phyloP scores from a whole-genome alignment of 2,113 vertebrate species.

The Channa maculata region DNA sequence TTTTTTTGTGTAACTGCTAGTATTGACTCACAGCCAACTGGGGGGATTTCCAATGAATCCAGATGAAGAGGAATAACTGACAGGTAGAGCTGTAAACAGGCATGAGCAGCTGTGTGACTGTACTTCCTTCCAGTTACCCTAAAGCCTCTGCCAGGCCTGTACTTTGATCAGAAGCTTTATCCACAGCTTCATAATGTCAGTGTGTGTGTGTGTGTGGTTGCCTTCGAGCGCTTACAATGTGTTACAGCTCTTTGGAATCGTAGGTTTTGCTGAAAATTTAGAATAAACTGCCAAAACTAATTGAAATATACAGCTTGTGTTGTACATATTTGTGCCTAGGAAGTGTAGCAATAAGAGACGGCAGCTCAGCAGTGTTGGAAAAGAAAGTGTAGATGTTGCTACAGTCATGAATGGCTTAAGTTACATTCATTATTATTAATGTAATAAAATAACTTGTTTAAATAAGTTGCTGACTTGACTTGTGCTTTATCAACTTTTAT shows the following conservation, averaged over 20 bases:
- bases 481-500: too few species aligned
- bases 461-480: too few species aligned
- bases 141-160: background rate
- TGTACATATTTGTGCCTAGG: too few species aligned
- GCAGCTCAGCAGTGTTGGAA: too few species aligned
- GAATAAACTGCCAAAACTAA: too few species aligned
- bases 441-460: too few species aligned
- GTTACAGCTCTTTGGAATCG: background rate
- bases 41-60: constrained; percentile 52
- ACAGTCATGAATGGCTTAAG: too few species aligned
- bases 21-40: constrained; percentile 37
- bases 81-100: constrained; percentile 48
- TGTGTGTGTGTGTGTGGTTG: too few species aligned
- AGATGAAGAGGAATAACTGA: constrained; percentile 8
- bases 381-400: too few species aligned
- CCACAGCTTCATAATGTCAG: constrained; percentile 12
- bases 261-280: background rate
- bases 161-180: background rate
- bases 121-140: background rate
- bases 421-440: too few species aligned
- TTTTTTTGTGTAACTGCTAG: constrained; percentile 9
- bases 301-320: too few species aligned
- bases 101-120: constrained; percentile 49
- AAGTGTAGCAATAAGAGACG: too few species aligned
- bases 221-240: background rate